Percentiles rank a stretch among this genome's conserved stretches.
Conservation (phyloP, 2,888 invertebrate genomes). For the Scaptodrosophila latifasciaeformis region DNA sequence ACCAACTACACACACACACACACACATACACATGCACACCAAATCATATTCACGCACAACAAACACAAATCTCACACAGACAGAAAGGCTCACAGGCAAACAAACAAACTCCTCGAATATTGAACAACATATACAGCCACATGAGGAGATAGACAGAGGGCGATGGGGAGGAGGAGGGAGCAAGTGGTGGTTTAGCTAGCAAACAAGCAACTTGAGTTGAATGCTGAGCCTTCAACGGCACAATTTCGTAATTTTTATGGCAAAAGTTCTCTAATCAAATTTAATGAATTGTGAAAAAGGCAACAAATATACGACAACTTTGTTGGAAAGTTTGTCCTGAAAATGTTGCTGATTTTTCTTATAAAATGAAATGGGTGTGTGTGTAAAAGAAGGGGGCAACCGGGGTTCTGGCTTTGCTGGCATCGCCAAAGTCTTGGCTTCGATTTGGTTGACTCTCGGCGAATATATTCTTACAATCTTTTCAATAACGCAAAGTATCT, state of each 20-base stretch:
- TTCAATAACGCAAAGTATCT: too few relatives aligned
- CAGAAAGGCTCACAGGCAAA: conserved; percentile 10
- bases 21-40: conserved; percentile 42
- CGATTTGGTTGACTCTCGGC: too few relatives aligned
- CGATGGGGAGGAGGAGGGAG: too few relatives aligned
- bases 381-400: too few relatives aligned
- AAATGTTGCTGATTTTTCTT: conserved; percentile 52
- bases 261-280: conserved; percentile 70
- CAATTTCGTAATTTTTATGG: conserved; percentile 71
- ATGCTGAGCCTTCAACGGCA: conserved; percentile 65
- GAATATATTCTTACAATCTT: too few relatives aligned
- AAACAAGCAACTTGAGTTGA: conserved; percentile 23
- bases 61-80: conserved; percentile 56
- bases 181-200: neutral
- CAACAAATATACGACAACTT: conserved; percentile 68
- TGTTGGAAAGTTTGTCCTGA: conserved; percentile 61
- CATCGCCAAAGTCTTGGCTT: too few relatives aligned
- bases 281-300: conserved; percentile 70
- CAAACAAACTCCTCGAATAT: neutral
- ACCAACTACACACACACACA: conserved; percentile 14
- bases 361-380: conserved; percentile 56
- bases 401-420: too few relatives aligned
- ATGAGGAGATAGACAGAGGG: too few relatives aligned
- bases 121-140: neutral
- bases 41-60: conserved; percentile 66